Percentiles rank a stretch among this genome's conserved stretches.
Evolutionary conservation across 2,113 vertebrate genomes (phyloP).

Genomic region (Tor tambroides): DNA sequence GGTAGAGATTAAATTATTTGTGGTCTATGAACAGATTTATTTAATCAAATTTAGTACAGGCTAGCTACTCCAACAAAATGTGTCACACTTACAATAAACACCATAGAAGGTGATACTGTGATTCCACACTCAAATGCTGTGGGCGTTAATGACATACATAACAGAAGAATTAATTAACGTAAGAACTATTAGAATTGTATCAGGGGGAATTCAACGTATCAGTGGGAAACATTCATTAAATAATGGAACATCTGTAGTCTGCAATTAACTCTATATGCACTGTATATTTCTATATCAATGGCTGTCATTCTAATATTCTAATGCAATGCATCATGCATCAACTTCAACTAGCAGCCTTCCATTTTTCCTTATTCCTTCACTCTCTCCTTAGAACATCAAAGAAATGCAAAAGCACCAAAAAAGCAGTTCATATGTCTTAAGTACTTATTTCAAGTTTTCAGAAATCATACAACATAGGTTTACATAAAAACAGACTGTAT

Average conservation of each 20-base stretch:
- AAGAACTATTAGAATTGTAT: constrained; percentile 15
- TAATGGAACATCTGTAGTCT: background rate
- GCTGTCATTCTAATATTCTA: constrained; percentile 6
- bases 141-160: background rate
- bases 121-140: constrained; percentile 22
- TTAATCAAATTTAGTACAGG: background rate
- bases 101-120: background rate
- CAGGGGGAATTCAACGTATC: constrained; percentile 35
- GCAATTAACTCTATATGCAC: background rate
- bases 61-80: background rate
- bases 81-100: background rate
- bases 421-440: background rate
- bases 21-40: constrained; percentile 15
- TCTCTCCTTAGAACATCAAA: background rate
- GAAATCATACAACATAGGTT: background rate
- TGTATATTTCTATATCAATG: background rate
- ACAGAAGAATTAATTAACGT: constrained; percentile 18
- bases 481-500: background rate
- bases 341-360: background rate
- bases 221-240: constrained; percentile 50
- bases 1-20: background rate
- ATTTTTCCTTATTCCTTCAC: background rate
- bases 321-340: background rate
- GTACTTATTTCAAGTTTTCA: background rate
- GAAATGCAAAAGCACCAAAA: background rate